These are phyloP conservation scores for Cantharis lateralis DNA, from an alignment of 2,888 invertebrate species.

Conservation along the genomic window DNA sequence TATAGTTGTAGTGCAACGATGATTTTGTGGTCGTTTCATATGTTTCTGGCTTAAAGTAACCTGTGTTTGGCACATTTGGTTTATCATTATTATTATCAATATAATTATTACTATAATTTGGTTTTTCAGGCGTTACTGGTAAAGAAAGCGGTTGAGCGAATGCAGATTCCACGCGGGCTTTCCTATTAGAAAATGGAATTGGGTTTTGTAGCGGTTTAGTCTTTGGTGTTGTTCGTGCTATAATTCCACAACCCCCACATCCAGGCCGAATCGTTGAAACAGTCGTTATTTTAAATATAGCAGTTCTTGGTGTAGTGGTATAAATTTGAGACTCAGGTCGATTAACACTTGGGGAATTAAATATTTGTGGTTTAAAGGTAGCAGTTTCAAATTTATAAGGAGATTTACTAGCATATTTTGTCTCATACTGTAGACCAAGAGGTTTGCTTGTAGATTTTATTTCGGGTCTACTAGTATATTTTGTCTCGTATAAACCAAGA, in stretches of 20 bases:
- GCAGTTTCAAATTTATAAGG: too few species aligned
- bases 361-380: constrained; percentile 5
- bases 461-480: neutral
- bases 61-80: too few species aligned
- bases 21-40: neutral
- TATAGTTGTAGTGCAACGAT: neutral
- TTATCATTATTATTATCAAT: neutral
- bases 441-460: neutral
- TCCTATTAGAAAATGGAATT: neutral
- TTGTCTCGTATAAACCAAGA: neutral
- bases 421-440: too few species aligned
- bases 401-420: too few species aligned
- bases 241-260: constrained; percentile 65
- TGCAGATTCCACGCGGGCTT: neutral
- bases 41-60: neutral
- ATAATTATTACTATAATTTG: neutral
- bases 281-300: constrained; percentile 45
- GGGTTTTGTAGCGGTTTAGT: neutral
- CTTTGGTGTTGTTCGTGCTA: constrained; percentile 55
- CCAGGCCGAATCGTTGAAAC: constrained; percentile 56
- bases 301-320: constrained; percentile 26
- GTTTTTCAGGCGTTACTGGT: neutral
- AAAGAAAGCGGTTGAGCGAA: neutral
- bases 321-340: neutral
- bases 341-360: neutral